Conservation (phyloP, 1,140 invertebrate genomes). For the Araneus ventricosus region DNA sequence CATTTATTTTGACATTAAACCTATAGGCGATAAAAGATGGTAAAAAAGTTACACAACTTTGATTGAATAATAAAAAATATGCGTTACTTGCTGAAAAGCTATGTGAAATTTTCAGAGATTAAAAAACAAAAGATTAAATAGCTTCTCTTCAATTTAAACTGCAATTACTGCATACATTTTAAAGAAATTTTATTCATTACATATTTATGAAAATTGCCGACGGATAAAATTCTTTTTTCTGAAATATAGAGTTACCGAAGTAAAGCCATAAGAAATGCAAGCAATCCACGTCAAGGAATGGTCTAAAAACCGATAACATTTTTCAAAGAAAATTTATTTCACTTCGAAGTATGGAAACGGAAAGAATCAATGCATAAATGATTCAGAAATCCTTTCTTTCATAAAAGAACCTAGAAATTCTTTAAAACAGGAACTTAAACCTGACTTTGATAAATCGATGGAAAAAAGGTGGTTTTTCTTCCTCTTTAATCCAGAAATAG, state of each 20-base stretch:
- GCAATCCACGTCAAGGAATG: neutral
- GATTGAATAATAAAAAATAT: too few relatives aligned
- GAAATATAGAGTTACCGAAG: neutral
- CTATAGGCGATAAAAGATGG: too few relatives aligned
- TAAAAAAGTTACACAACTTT: too few relatives aligned
- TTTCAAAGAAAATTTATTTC: slow-evolving; percentile 23
- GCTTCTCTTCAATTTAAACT: too few relatives aligned
- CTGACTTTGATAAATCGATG: slow-evolving; percentile 52
- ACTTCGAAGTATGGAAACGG: neutral
- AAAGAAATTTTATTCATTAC: too few relatives aligned
- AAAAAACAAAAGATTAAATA: too few relatives aligned
- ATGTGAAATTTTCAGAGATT: too few relatives aligned
- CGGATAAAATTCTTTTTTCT: neutral
- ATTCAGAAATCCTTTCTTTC: slow-evolving; percentile 25
- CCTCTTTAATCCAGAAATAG: neutral
- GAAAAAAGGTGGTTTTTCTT: neutral
- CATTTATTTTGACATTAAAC: too few relatives aligned
- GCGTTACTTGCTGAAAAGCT: too few relatives aligned
- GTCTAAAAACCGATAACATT: neutral
- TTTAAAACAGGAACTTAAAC: slow-evolving; percentile 37
- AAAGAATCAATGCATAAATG: slow-evolving; percentile 53
- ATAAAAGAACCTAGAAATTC: slow-evolving; percentile 7
- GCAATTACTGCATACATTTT: too few relatives aligned
- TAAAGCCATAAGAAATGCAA: neutral
- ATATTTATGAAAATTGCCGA: too few relatives aligned